phyloP scores from a whole-genome alignment of 2,113 vertebrate species.

The Aleadryas rufinucha region DNA sequence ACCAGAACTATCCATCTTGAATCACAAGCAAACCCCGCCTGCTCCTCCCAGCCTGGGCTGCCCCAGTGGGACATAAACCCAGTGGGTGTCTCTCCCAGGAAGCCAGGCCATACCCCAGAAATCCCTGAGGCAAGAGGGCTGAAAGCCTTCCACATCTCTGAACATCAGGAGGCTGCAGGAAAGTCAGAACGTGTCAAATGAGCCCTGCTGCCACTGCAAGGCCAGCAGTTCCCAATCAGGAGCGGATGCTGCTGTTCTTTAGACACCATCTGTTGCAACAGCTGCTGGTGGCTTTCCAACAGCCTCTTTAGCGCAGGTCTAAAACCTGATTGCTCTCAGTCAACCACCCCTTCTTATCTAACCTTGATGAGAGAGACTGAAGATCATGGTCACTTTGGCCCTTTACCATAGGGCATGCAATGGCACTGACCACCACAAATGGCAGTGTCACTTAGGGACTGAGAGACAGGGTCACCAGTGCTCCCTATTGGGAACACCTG shows the following conservation, averaged over 20 bases:
- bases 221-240: neutral
- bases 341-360: neutral
- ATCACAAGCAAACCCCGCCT: neutral
- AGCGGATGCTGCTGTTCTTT: neutral
- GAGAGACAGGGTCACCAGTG: neutral
- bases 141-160: neutral
- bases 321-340: neutral
- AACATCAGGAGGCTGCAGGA: neutral
- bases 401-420: neutral
- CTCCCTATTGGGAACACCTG: rapidly evolving
- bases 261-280: constrained; percentile 50
- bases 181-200: neutral
- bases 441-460: neutral
- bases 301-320: neutral
- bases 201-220: neutral
- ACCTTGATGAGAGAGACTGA: neutral
- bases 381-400: neutral
- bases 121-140: neutral
- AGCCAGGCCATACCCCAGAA: neutral
- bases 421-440: neutral
- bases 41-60: neutral
- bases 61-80: neutral
- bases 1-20: neutral
- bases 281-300: constrained; percentile 35
- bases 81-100: neutral